Evolutionary conservation across 2,113 vertebrate genomes (phyloP).

Genomic region (Onychostruthus taczanowskii): DNA sequence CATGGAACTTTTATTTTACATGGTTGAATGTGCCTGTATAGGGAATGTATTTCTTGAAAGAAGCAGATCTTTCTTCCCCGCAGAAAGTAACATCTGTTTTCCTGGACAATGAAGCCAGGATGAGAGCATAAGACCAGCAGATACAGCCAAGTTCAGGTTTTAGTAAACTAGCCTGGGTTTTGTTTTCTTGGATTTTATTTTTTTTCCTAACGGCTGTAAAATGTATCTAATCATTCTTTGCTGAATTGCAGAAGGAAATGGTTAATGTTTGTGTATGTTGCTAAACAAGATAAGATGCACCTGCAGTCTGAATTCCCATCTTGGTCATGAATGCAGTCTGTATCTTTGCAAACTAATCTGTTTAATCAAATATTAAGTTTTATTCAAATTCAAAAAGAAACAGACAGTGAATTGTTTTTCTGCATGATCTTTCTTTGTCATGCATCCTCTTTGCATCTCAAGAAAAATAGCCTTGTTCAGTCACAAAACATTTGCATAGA

Average conservation of each 20-base stretch:
- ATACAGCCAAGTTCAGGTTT: conserved; percentile 49
- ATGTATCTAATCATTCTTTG: not conserved
- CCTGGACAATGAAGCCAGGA: conserved; percentile 41
- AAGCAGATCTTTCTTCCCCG: conserved; percentile 39
- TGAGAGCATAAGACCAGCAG: conserved; percentile 40
- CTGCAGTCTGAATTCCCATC: conserved; percentile 65
- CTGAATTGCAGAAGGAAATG: conserved; percentile 43
- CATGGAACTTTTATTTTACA: not conserved
- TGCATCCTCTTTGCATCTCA: conserved; percentile 86
- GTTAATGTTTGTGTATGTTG: conserved; percentile 44
- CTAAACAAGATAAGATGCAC: conserved; percentile 66
- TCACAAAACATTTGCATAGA: conserved; percentile 81
- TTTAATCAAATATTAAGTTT: conserved; percentile 90
- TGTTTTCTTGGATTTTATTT: not conserved
- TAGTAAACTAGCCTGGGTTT: not conserved
- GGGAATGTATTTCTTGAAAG: conserved; percentile 49
- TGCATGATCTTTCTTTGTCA: conserved; percentile 77
- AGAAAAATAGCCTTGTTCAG: conserved; percentile 83
- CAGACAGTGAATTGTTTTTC: conserved; percentile 79
- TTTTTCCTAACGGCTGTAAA: not conserved
- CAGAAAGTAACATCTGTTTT: conserved; percentile 63
- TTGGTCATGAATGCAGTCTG: conserved; percentile 62
- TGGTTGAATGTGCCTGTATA: conserved; percentile 16
- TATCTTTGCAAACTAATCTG: conserved; percentile 82
- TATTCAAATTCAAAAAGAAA: conserved; percentile 86